A percentile compares a stretch with the other conserved stretches of the same genome.
These are phyloP conservation scores for Mionectes olivaceus DNA, from an alignment of 2,797 vertebrate genomes.

Conservation along the genomic window DNA sequence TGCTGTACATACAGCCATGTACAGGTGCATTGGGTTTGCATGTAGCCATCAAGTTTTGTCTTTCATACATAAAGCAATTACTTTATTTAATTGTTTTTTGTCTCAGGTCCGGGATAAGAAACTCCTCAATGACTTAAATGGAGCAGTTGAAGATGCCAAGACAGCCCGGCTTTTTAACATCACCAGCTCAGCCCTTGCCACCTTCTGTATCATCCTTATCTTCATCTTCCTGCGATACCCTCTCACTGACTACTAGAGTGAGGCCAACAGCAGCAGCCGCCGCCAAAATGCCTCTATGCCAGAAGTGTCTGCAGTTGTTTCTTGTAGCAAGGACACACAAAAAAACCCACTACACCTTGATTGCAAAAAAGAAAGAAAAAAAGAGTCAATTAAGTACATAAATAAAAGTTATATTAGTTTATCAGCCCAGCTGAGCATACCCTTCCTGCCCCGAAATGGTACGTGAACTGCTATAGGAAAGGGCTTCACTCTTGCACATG, in stretches of 20 bases:
- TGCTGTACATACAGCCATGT: background rate
- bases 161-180: conserved; percentile 85
- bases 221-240: conserved; percentile 84
- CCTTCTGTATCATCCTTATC: conserved; percentile 82
- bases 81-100: background rate
- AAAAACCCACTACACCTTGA: background rate
- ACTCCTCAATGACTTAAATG: conserved; percentile 82
- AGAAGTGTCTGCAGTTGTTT: conserved; percentile 66
- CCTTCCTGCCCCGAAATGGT: background rate
- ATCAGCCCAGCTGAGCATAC: conserved; percentile 16
- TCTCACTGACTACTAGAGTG: conserved; percentile 79
- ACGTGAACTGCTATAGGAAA: conserved; percentile 22
- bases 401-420: conserved; percentile 4
- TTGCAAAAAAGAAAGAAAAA: background rate
- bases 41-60: background rate
- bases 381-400: background rate
- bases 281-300: conserved; percentile 63
- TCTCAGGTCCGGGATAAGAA: conserved; percentile 85
- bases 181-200: conserved; percentile 83
- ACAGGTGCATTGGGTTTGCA: background rate
- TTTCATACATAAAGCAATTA: background rate
- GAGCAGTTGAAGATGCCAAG: conserved; percentile 84
- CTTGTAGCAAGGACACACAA: conserved; percentile 58
- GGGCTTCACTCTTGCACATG: background rate
- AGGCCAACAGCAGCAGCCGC: conserved; percentile 41